Conservation (phyloP, 1,140 invertebrate species). For the Leucophenga varia region DNA sequence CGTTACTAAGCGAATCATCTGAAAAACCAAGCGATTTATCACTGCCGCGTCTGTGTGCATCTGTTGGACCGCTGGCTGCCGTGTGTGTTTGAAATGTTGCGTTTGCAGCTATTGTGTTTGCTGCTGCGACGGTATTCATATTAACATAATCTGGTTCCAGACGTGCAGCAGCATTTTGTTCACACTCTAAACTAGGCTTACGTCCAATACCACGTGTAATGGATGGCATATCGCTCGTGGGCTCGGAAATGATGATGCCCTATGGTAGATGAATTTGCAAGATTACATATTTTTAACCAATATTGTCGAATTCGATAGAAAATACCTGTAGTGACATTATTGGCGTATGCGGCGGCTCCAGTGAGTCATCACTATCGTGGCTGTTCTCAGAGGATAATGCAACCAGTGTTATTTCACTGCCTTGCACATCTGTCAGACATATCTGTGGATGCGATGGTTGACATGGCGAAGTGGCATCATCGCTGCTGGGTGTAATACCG, state of each 20-base stretch:
- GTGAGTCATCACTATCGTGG: slow-evolving; percentile 59
- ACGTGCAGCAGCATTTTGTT: slow-evolving; percentile 23
- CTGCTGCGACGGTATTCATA: not conserved
- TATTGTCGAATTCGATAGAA: too few species aligned
- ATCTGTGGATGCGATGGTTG: slow-evolving; percentile 75
- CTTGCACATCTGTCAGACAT: slow-evolving; percentile 84
- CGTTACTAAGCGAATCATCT: slow-evolving; percentile 68
- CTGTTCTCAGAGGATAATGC: slow-evolving; percentile 70
- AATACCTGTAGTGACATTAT: slow-evolving; percentile 55
- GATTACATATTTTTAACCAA: too few species aligned
- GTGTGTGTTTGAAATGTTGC: slow-evolving; percentile 9
- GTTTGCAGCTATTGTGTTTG: slow-evolving; percentile 7
- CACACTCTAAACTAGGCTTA: slow-evolving; percentile 65
- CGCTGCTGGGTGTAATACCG: slow-evolving; percentile 29
- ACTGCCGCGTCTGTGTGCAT: slow-evolving; percentile 56
- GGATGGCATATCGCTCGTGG: slow-evolving; percentile 74
- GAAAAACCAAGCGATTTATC: slow-evolving; percentile 69
- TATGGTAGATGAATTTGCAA: slow-evolving; percentile 49
- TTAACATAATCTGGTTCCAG: slow-evolving; percentile 3
- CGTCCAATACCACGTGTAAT: slow-evolving; percentile 77
- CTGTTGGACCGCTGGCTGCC: slow-evolving; percentile 1
- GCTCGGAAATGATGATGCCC: slow-evolving; percentile 71
- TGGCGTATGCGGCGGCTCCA: slow-evolving; percentile 43
- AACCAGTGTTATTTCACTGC: slow-evolving; percentile 77
- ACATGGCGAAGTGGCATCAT: slow-evolving; percentile 8